Evolutionary conservation across 2,113 vertebrate genomes (phyloP).

Genomic region (Procavia capensis): DNA sequence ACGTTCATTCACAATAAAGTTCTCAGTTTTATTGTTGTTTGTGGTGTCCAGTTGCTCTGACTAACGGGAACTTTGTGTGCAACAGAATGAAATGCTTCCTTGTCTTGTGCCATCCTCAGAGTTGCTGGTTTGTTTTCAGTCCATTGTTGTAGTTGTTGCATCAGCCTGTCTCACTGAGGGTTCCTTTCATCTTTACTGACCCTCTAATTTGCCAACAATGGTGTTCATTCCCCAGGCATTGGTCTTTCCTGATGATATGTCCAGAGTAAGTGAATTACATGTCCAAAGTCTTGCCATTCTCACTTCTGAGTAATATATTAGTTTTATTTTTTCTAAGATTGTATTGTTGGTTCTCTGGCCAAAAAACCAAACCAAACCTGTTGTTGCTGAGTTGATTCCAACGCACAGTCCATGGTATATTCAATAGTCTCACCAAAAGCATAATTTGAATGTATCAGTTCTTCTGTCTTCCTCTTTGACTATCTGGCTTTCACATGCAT

Average conservation of each 20-base stretch:
- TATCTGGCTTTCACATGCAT: background rate
- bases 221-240: background rate
- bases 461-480: background rate
- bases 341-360: background rate
- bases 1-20: background rate
- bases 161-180: background rate
- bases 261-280: background rate
- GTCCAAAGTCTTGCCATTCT: background rate
- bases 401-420: background rate
- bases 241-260: background rate
- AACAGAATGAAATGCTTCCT: no score
- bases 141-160: background rate
- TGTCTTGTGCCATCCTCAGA: background rate
- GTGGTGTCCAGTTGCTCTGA: background rate
- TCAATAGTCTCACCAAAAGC: background rate
- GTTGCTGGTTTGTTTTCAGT: background rate
- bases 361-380: no score
- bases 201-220: background rate
- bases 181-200: background rate
- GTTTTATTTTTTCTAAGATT: background rate
- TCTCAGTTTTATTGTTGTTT: background rate
- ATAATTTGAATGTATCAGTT: background rate
- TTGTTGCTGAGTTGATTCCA: no score
- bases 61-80: background rate
- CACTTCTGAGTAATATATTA: background rate